Evolutionary conservation across 2,888 invertebrate species (phyloP), one percentile per base, ranked within the genome.

Genomic region (Dynastes maya): DNA sequence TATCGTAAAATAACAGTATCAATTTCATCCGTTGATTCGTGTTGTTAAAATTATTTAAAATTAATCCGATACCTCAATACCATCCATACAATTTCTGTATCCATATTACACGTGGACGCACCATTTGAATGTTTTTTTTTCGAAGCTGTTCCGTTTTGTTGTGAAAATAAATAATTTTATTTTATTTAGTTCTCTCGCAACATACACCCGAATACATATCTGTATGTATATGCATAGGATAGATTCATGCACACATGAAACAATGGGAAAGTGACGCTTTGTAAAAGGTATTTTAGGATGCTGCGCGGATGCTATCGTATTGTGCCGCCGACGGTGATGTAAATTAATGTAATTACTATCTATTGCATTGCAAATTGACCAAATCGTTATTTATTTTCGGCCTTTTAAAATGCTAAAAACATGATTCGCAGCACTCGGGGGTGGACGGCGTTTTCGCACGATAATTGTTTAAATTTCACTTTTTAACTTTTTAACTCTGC

Each of bases 321-420:
- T 27, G 70, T 32, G 37, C 58, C 72, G 2, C 58, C 9, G 45
- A 45, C 71, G 70, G 6, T 67, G 77, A n/a, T 67, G 77, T 71
- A 71, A 71, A 71, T 77, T 77, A 77, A 77, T 77, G 77, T 77
- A 77, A 77, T 77, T 77, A 77, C 71, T 63, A 77, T 77, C 77
- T 70, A 77, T 77, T 71, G 61, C 77, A 67, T 77, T 77, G 61
- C 77, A 77, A 77, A 77, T 77, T 77, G 63, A 77, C 77, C 61
- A 63, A 77, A 70, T 71, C 63, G 58, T 77, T 77, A 77, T 77
- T 77, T 71, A 77, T 77, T 77, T 77, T 71, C 68, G 32, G 16
- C 58, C 8, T 49, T 71, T 61, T 72, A 22, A 72, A 67, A 72
- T 61, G 72, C 58, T 77, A 70, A 77, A 71, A 71, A 77, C 77